phyloP scores from a whole-genome alignment of 2,888 invertebrate genomes.

The Dendrolimus houi region DNA sequence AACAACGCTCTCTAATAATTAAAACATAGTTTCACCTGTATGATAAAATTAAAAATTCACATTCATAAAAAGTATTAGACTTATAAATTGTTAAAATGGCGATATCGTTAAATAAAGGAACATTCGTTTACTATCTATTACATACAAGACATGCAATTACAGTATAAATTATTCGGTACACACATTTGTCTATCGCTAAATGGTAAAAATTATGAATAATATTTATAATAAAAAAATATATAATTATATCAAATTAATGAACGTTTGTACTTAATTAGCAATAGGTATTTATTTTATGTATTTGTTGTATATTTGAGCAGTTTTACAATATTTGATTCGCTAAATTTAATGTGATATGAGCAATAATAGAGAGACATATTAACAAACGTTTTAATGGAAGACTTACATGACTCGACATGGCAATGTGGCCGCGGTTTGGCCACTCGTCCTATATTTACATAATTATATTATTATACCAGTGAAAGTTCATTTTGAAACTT shows the following conservation, averaged over 20 bases:
- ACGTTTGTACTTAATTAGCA: constrained; percentile 72
- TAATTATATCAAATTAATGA: constrained; percentile 27
- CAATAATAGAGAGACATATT: constrained; percentile 66
- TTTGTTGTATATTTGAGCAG: constrained; percentile 60
- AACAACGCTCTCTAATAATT: constrained; percentile 54
- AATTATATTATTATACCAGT: constrained; percentile 26
- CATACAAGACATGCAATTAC: neutral
- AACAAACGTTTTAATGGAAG: constrained; percentile 38
- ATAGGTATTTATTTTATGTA: constrained; percentile 63
- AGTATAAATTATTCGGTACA: neutral
- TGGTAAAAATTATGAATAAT: constrained; percentile 11
- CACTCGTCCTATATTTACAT: neutral
- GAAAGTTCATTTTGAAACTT: constrained; percentile 54
- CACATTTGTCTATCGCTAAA: neutral
- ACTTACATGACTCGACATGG: constrained; percentile 43
- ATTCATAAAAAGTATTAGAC: constrained; percentile 24
- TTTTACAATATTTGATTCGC: constrained; percentile 54
- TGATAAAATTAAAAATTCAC: constrained; percentile 11
- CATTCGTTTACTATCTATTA: constrained; percentile 8
- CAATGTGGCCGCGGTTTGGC: neutral
- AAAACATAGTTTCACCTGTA: neutral
- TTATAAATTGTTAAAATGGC: constrained; percentile 12
- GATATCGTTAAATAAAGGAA: constrained; percentile 11
- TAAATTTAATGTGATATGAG: constrained; percentile 70
- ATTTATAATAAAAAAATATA: constrained; percentile 32